Conservation (phyloP, 2,888 invertebrate species). For the Odontocerum albicorne region DNA sequence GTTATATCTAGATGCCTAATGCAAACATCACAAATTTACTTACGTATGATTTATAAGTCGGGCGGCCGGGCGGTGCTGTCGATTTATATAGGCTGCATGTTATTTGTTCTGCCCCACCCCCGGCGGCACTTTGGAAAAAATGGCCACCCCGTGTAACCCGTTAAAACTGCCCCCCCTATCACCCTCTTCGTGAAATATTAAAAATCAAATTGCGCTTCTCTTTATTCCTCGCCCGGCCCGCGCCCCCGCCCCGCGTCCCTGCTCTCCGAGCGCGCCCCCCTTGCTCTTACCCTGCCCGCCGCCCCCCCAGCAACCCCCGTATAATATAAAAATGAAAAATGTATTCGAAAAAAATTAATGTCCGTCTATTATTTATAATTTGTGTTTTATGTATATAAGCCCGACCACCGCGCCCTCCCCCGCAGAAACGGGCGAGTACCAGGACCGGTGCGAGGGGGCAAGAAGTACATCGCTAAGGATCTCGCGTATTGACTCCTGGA, state of each 20-base stretch:
- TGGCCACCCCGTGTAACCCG: slow-evolving; percentile 42
- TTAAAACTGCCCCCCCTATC: slow-evolving; percentile 52
- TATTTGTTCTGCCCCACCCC: slow-evolving; percentile 27
- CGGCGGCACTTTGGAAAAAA: slow-evolving; percentile 33
- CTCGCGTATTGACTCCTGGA: too few species aligned
- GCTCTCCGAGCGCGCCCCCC: slow-evolving; percentile 44
- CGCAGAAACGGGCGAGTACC: not conserved
- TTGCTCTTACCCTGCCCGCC: too few species aligned
- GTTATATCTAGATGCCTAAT: slow-evolving; percentile 34
- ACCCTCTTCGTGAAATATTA: slow-evolving; percentile 61
- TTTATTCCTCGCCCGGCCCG: slow-evolving; percentile 54
- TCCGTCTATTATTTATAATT: slow-evolving; percentile 58
- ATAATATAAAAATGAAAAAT: slow-evolving; percentile 59
- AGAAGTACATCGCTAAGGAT: too few species aligned
- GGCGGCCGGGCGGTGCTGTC: slow-evolving; percentile 26
- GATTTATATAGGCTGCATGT: slow-evolving; percentile 33
- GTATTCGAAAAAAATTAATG: slow-evolving; percentile 54
- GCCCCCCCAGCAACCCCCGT: slow-evolving; percentile 44
- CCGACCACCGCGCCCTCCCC: slow-evolving; percentile 16
- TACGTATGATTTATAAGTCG: slow-evolving; percentile 36
- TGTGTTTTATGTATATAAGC: slow-evolving; percentile 45
- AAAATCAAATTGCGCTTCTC: slow-evolving; percentile 62
- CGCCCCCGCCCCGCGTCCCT: slow-evolving; percentile 46
- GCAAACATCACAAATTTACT: slow-evolving; percentile 37
- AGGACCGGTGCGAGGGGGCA: slow-evolving; percentile 1